Conservation (phyloP, 2,113 vertebrate species). For the Dascyllus trimaculatus region DNA sequence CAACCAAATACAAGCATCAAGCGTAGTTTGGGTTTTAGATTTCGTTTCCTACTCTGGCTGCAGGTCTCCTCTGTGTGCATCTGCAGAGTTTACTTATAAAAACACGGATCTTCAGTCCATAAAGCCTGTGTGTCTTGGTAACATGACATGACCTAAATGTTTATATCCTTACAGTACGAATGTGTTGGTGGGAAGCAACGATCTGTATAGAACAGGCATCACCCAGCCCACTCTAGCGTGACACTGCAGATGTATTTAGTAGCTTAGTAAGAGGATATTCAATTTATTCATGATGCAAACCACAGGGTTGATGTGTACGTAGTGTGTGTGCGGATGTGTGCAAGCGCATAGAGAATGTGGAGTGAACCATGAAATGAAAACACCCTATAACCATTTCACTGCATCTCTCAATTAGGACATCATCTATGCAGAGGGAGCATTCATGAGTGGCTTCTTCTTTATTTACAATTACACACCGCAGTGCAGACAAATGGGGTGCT, state of each 20-base stretch:
- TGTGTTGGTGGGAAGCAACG: constrained; percentile 35
- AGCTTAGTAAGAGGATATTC: constrained; percentile 75
- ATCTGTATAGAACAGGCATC: constrained; percentile 49
- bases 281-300: constrained; percentile 82
- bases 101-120: not conserved
- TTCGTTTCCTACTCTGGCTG: not conserved
- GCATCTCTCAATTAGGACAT: constrained; percentile 81
- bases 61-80: not conserved
- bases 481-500: constrained; percentile 55
- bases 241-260: constrained; percentile 72
- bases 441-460: constrained; percentile 65
- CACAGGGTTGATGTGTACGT: constrained; percentile 57
- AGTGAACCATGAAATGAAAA: constrained; percentile 81
- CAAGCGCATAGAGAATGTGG: constrained; percentile 64
- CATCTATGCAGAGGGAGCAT: constrained; percentile 67
- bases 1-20: not conserved
- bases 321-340: constrained; percentile 43
- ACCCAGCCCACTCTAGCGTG: constrained; percentile 48
- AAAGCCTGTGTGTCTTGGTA: constrained; percentile 24
- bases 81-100: constrained; percentile 6
- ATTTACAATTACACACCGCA: constrained; percentile 70
- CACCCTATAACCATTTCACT: constrained; percentile 77
- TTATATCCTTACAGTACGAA: constrained; percentile 36
- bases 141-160: constrained; percentile 41
- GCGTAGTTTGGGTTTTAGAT: not conserved